Evolutionary conservation across 1,140 invertebrate genomes (phyloP), one percentile per base, ranked within the genome.

Genomic region (Latrodectus geometricus): DNA sequence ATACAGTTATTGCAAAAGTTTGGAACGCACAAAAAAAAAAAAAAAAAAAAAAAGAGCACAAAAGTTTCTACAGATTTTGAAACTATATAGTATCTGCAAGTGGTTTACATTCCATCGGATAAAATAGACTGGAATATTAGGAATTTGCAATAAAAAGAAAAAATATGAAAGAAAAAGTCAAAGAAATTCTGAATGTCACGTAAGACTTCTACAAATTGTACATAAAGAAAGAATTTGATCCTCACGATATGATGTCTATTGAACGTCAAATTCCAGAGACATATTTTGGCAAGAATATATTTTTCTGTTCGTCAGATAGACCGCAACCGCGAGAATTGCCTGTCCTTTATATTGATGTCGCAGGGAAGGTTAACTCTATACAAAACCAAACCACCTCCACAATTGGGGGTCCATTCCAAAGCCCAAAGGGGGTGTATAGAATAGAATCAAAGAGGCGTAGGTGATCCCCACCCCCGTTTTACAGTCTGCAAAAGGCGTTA

Each of bases 371-470:
- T 79, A 79, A 69, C 77, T 69, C 20, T 52, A 56, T 56, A 76
- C 74, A 76, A 79, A 79, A 61, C 54, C 48, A 7, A 79, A 79
- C 77, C 77, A 79, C 77, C 77, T 79, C 77, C 77, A 68, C 77
- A 79, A 79, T 79, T 68, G 77, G 76, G 77, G 77, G 77, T 69
- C 76, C 77, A 79, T 79, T 79, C 77, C 77, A 68, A 79, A 11
- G 49, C 77, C 20, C 77, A 8, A 61, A 54, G 56, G 76, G 76
- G 65, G n/a, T 8, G 7, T 12, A 17, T 68, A 66, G 15, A 69
- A 79, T 69, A 9, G 23, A 48, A 79, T 48, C 69, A 70, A 68
- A 79, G 65, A 68, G 35, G 61, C 65, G 23, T 68, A 52, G 9
- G 61, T 15, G 9, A n/a, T 23, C 17, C 52, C 74, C 74, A 76